Base-by-base conservation (phyloP, 1,140 invertebrate genomes). In the Gryllus bimaculatus region DNA sequence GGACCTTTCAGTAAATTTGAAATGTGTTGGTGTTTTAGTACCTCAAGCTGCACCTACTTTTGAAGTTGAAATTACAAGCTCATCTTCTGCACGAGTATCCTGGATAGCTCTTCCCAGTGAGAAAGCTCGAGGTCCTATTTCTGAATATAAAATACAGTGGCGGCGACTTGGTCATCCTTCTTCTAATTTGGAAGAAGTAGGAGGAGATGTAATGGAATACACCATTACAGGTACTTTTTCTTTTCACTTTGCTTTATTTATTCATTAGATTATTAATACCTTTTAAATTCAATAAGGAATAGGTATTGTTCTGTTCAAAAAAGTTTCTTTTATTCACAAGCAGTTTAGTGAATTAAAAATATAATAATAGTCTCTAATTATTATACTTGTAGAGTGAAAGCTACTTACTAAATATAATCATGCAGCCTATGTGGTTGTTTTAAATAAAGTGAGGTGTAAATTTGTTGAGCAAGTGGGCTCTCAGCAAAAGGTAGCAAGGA, bases 131-230 rank as follows among this genome's bases (percentile, higher is more conserved):
- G 91, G 91, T 66, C 84, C 87, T 20, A 87, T 91, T 39, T 86
- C 86, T 54, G 84, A 87, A 78, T 92, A 92, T 84, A 89, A 90
- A 84, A 85, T 93, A 54, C 88, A 91, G 82, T 92, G 89, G 89
- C 87, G 87, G 81, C 84, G 85, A 66, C 84, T 87, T 47, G 86
- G 88, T 79, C 84, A 87, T 79, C 84, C 87, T 20, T 87, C 87
- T 48, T 86, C 86, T 54, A 83, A 86, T 81, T 85, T 89, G 80
- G 84, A 86, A 20, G 83, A 84, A 77, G 85, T 89, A 73, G 82
- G 85, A 54, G 86, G 85, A 12, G 83, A 84, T 78, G 80, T 86
- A 15, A 80, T 85, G 80, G 83, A 88, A 74, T 88, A 88, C 80
- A 81, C 87, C 78, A 86, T 91, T 76, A 87, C 86, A 82, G 89